Percentiles rank a stretch among this genome's conserved stretches.
phyloP scores from a whole-genome alignment of 2,113 vertebrate genomes.

The Tonatia bakeri region DNA sequence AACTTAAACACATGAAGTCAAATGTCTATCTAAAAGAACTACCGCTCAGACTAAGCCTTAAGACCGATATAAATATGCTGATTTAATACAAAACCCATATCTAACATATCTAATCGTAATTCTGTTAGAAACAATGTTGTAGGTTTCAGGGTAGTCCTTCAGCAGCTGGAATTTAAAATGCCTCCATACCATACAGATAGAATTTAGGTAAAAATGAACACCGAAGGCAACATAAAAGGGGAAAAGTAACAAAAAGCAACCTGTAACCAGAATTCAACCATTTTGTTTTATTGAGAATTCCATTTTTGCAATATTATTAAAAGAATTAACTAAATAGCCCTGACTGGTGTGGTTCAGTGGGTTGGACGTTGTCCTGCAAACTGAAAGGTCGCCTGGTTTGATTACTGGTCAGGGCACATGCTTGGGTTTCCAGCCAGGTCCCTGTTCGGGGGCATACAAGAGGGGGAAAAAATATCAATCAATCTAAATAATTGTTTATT shows the following conservation, averaged over 20 bases:
- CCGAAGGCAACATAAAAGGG: not conserved
- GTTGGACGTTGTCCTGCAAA: too few relatives aligned
- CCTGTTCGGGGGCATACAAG: too few relatives aligned
- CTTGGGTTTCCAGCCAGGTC: too few relatives aligned
- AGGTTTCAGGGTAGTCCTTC: not conserved
- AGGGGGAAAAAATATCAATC: too few relatives aligned
- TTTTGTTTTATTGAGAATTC: not conserved
- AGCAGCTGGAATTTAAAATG: not conserved
- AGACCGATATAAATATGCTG: not conserved
- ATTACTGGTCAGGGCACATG: too few relatives aligned
- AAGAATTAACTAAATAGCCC: not conserved
- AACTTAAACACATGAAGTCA: not conserved
- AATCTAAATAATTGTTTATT: not conserved
- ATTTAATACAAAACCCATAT: not conserved
- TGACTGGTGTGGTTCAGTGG: too few relatives aligned
- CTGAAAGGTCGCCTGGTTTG: too few relatives aligned
- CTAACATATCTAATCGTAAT: not conserved
- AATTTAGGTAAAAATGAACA: slow-evolving; percentile 15
- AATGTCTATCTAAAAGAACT: not conserved
- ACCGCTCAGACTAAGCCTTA: not conserved
- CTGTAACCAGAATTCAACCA: not conserved
- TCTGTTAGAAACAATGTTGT: not conserved
- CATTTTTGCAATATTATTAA: not conserved
- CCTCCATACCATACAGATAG: not conserved
- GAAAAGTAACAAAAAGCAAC: not conserved